Evolutionary conservation across 2,113 vertebrate species (phyloP).

Genomic region (Hyperopisus bebe): DNA sequence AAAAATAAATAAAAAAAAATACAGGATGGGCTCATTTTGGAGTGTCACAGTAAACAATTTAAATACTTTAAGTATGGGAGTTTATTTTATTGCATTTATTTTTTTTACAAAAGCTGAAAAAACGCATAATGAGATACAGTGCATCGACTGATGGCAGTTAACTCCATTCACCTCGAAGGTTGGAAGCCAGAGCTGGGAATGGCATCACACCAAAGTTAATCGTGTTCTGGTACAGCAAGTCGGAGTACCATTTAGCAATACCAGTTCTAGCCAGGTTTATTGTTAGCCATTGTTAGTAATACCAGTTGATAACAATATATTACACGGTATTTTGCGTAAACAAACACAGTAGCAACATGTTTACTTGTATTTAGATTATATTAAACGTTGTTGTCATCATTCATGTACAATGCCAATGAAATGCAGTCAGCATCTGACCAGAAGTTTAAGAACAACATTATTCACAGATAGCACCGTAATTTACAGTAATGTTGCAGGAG

Average conservation of each 20-base stretch:
- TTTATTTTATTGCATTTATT: too few relatives aligned
- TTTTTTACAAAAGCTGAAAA: background rate
- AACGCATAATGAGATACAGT: background rate
- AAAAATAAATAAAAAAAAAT: background rate
- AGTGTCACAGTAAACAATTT: background rate
- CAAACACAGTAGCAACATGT: background rate
- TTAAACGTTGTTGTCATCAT: too few relatives aligned
- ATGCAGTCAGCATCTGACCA: too few relatives aligned
- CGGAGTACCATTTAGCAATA: background rate
- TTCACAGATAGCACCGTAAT: too few relatives aligned
- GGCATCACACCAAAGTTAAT: background rate
- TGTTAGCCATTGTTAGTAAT: background rate
- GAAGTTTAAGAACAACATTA: too few relatives aligned
- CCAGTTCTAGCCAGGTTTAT: background rate
- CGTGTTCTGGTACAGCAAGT: background rate
- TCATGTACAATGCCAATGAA: too few relatives aligned
- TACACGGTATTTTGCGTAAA: background rate
- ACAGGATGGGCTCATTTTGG: background rate
- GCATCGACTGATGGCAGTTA: too few relatives aligned
- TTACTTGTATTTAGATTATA: too few relatives aligned
- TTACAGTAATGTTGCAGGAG: too few relatives aligned
- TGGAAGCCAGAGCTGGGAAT: too few relatives aligned
- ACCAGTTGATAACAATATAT: background rate
- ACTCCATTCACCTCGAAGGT: too few relatives aligned
- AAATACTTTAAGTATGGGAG: too few relatives aligned